phyloP scores from a whole-genome alignment of 2,888 invertebrate genomes.

The Tridacna crocea region DNA sequence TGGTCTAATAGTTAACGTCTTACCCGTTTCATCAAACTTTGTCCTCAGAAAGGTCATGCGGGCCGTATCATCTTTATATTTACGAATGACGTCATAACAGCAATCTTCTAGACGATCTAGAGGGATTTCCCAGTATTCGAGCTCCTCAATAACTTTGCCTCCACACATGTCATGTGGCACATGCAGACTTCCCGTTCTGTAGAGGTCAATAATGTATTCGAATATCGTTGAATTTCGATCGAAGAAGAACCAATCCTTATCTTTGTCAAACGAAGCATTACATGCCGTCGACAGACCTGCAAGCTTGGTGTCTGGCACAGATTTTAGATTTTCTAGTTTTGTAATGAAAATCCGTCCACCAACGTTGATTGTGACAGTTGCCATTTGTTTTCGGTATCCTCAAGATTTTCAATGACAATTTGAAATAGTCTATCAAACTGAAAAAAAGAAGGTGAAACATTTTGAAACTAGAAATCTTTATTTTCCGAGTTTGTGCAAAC shows the following conservation, averaged over 20 bases:
- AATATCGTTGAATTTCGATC: slow-evolving; percentile 73
- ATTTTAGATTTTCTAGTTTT: slow-evolving; percentile 38
- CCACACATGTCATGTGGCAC: slow-evolving; percentile 36
- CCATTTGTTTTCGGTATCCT: slow-evolving; percentile 16
- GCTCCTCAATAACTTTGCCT: slow-evolving; percentile 22
- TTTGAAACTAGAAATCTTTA: neutral
- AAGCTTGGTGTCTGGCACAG: slow-evolving; percentile 53
- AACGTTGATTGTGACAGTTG: slow-evolving; percentile 54
- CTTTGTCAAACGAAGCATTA: slow-evolving; percentile 32
- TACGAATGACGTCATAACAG: slow-evolving; percentile 31
- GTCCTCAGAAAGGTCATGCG: slow-evolving; percentile 21
- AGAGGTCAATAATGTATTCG: slow-evolving; percentile 68
- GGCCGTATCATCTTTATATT: slow-evolving; percentile 12
- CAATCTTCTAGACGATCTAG: slow-evolving; percentile 17
- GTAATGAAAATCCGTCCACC: slow-evolving; percentile 62
- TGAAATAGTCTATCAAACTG: neutral
- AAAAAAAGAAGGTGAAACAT: neutral
- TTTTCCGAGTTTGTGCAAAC: neutral
- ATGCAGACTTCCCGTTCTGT: slow-evolving; percentile 61
- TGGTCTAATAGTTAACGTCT: neutral
- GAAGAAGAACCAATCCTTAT: slow-evolving; percentile 65
- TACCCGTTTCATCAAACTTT: slow-evolving; percentile 23
- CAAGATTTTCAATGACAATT: neutral
- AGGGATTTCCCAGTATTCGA: slow-evolving; percentile 41
- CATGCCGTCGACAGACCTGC: slow-evolving; percentile 26